A percentile compares a stretch with the other conserved stretches of the same genome.
Evolutionary conservation across 2,113 vertebrate genomes (phyloP).

Genomic region (Propithecus coquereli): DNA sequence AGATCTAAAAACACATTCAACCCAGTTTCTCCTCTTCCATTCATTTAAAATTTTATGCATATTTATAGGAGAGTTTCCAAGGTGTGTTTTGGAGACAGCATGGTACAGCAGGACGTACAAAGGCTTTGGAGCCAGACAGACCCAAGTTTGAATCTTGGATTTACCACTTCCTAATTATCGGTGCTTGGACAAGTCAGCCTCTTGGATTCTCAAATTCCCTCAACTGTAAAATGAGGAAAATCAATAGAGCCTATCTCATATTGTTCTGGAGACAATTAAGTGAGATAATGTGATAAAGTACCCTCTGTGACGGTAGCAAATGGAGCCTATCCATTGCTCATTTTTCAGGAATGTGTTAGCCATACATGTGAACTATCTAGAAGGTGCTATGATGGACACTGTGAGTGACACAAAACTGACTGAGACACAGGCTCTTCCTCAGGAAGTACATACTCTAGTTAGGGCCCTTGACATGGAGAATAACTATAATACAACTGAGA

Average conservation of each 20-base stretch:
- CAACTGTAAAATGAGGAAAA: background rate
- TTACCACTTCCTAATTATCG: background rate
- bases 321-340: background rate
- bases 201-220: background rate
- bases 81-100: background rate
- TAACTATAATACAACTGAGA: background rate
- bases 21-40: background rate
- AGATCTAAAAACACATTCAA: background rate
- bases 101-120: background rate
- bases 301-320: background rate
- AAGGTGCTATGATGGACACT: background rate
- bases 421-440: background rate
- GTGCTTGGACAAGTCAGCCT: background rate
- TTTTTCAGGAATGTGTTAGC: background rate
- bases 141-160: background rate
- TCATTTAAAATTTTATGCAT: background rate
- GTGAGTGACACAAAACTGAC: background rate
- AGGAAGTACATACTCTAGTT: accelerated
- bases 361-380: background rate
- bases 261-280: background rate
- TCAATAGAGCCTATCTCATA: background rate
- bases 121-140: background rate
- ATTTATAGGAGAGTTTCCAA: background rate
- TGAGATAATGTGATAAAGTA: background rate
- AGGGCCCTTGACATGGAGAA: background rate